Evolutionary conservation across 2,888 invertebrate genomes (phyloP), one percentile per base, ranked within the genome.

Genomic region (Eremobia ochroleuca): DNA sequence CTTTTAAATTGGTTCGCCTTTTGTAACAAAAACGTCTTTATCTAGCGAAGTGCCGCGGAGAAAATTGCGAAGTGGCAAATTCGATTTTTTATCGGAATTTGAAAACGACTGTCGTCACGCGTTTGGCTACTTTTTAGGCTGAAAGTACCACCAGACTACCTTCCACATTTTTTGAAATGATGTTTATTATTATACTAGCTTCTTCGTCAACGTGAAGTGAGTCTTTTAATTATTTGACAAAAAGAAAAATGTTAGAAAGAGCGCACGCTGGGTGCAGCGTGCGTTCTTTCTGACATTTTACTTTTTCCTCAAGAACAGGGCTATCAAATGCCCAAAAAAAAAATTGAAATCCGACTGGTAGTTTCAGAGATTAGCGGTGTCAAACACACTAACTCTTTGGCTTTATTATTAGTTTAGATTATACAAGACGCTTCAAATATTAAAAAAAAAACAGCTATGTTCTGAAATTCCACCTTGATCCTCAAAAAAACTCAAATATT

Each of bases 1-100:
- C 75, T 87, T 88, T 87, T 85, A 85, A 88, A 87, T 87, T 85
- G 81, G 75, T 78, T 52, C 8, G 64, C 31, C 75, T 77, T 77
- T 82, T 85, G 65, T 83, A 79, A 80, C 77, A 71, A 70, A 74
- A 71, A 74, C 65, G 74, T 70, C 83, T 85, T 87, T 76, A 85
- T 82, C 82, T 85, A 74, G 55, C 15, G n/a, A 68, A 73, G 68
- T 72, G 62, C 28, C 49, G 43, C 15, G n/a, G 52, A 76, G 67
- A 71, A 82, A 81, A 73, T 75, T 73, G 62, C 46, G 31, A 58
- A 72, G 58, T 65, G 43, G 74, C 55, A 76, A 73, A 75, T 62
- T 70, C 46, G 66, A 58, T 49, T 58, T 77, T 66, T 84, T 67
- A 67, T 74, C 49, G 37, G 34, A 62, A 81, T 81, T 79, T 55